Evolutionary conservation across 2,888 invertebrate genomes (phyloP).

Genomic region (Esperia sulphurella): DNA sequence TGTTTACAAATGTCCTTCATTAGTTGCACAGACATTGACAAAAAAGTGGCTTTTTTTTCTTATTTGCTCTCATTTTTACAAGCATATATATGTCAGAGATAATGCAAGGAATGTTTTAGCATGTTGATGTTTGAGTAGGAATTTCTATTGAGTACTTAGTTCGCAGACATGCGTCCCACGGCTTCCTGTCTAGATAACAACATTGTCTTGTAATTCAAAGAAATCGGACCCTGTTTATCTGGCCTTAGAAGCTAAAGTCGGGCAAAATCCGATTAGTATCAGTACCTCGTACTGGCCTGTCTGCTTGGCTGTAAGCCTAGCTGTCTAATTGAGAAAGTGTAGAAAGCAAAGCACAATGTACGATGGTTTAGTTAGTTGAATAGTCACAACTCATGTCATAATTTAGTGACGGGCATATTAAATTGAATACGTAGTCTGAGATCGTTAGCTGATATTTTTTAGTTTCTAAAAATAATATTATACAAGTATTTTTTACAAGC

Average conservation of each 20-base stretch:
- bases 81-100: conserved; percentile 9
- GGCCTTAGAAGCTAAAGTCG: conserved; percentile 3
- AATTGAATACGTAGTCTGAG: not conserved
- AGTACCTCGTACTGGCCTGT: not conserved
- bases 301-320: not conserved
- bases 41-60: conserved; percentile 7
- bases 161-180: conserved; percentile 29
- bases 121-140: conserved; percentile 15
- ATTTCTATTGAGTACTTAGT: conserved; percentile 25
- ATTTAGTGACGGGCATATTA: not conserved
- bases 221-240: conserved; percentile 12
- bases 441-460: no score
- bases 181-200: conserved; percentile 38
- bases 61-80: not conserved
- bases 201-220: conserved; percentile 9
- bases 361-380: not conserved
- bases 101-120: conserved; percentile 5
- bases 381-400: not conserved
- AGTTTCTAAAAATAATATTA: no score
- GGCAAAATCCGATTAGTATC: not conserved
- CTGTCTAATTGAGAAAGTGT: conserved; percentile 5
- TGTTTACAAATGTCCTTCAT: conserved; percentile 10
- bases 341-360: not conserved
- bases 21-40: conserved; percentile 7
- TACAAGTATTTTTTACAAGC: no score